Percentiles rank a stretch among this genome's conserved stretches.
Evolutionary conservation across 2,888 invertebrate species (phyloP).

Genomic region (Ferrisia virgata): DNA sequence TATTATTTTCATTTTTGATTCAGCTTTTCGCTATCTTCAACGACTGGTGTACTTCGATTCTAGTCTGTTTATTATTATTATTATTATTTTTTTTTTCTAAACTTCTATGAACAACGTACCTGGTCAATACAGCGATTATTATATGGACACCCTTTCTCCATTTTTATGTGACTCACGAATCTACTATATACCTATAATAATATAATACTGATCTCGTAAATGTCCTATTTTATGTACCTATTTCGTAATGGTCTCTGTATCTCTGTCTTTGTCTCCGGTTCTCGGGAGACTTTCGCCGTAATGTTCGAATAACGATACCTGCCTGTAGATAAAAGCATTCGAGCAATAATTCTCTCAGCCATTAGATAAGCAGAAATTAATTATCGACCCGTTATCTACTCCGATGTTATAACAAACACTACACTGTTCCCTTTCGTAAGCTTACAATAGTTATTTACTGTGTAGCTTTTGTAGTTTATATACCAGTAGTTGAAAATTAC

Average conservation of each 20-base stretch:
- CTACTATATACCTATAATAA: no score
- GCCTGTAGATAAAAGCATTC: neutral
- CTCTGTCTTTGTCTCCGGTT: neutral
- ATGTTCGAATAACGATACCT: neutral
- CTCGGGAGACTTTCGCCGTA: neutral
- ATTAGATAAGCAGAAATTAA: constrained; percentile 1
- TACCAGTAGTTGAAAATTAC: neutral
- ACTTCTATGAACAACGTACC: neutral
- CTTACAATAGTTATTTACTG: neutral
- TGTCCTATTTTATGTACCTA: neutral
- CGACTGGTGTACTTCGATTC: constrained; percentile 7
- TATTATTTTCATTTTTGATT: neutral
- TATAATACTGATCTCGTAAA: constrained; percentile 5
- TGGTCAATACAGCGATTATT: neutral
- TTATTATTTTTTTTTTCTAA: neutral
- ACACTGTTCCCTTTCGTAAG: neutral
- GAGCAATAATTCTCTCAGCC: neutral
- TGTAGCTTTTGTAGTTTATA: neutral
- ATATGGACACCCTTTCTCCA: neutral
- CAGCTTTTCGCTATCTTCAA: neutral
- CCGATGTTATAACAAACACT: neutral
- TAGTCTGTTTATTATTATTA: constrained; percentile 3
- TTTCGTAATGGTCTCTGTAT: neutral
- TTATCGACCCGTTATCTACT: neutral
- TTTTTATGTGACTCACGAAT: neutral